phyloP scores from a whole-genome alignment of 2,797 vertebrate species.

The Sebastes diploproa region DNA sequence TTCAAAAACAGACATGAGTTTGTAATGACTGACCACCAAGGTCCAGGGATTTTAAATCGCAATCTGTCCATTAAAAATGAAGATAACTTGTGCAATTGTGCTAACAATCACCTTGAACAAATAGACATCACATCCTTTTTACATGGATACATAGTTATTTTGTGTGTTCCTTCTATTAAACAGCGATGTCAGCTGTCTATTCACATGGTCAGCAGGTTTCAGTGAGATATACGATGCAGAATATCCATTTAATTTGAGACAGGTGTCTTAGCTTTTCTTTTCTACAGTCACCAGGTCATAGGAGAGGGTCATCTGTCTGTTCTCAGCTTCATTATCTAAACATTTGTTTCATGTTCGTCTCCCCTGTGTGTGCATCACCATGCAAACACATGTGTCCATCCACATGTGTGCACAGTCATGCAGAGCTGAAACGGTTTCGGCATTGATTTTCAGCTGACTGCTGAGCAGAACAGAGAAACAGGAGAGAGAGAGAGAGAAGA shows the following conservation, averaged over 20 bases:
- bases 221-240: neutral
- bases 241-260: neutral
- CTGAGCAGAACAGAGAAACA: neutral
- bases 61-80: neutral
- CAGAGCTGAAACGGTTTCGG: constrained; percentile 43
- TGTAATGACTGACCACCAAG: neutral
- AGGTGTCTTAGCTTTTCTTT: constrained; percentile 5
- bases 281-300: neutral
- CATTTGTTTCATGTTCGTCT: constrained; percentile 52
- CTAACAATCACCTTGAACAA: neutral
- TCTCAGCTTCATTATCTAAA: constrained; percentile 36
- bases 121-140: neutral
- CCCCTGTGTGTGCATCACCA: constrained; percentile 28
- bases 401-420: constrained; percentile 51
- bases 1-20: neutral
- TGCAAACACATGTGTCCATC: constrained; percentile 2
- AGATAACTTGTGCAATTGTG: neutral
- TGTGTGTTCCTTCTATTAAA: neutral
- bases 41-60: neutral
- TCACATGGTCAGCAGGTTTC: neutral
- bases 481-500: neutral
- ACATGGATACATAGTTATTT: neutral
- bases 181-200: neutral
- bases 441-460: constrained; percentile 33
- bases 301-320: constrained; percentile 10